Base-by-base conservation (phyloP, 2,888 invertebrate species). In the Venusia cambrica region DNA sequence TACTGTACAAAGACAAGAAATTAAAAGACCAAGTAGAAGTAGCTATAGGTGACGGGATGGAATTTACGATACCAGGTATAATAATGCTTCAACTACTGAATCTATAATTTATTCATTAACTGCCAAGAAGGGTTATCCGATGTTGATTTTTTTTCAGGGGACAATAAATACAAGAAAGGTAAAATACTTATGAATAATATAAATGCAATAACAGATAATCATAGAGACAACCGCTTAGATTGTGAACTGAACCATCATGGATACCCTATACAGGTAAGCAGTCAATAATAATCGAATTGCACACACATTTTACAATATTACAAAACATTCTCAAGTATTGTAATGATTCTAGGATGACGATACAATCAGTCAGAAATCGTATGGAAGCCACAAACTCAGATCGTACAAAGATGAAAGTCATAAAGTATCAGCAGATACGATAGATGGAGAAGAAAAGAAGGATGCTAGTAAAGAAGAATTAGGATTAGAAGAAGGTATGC, bases 1-100 rank as follows among this genome's bases (percentile, higher is more conserved):
- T 95, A 54, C 90, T 95, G 62, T 94, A 93, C 78, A 92, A 94
- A 73, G 95, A 95, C 66, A 95, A 95, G 79, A 96, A 96, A 79
- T 92, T 93, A 62, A 94, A 95, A 88, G 94, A 95, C 68, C 94
- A 95, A 79, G 90, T 96, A 52, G 96, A 97, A 88, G 95, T 96
- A 49, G 95, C 96, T 45, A 95, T 96, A 64, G 96, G 96, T 25
- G 96, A 96, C 73, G 96, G 96, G 52, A 96, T 96, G 94, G 96
- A 96, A 79, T 95, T 96, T 68, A 96, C 95, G 29, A 96, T 96
- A 87, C 96, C 95, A 78, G 96, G 95, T 91, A 90, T 20, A 17
- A 10, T 5, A 1, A 8, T n/a, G 7, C 22, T 16, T n/a, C 3
- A 21, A 7, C 3, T 1, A 16, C 3, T 28, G n/a, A n/a, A n/a